These are phyloP conservation scores for Scaptomyza hsui DNA, from an alignment of 1,140 invertebrate genomes.

Conservation along the genomic window DNA sequence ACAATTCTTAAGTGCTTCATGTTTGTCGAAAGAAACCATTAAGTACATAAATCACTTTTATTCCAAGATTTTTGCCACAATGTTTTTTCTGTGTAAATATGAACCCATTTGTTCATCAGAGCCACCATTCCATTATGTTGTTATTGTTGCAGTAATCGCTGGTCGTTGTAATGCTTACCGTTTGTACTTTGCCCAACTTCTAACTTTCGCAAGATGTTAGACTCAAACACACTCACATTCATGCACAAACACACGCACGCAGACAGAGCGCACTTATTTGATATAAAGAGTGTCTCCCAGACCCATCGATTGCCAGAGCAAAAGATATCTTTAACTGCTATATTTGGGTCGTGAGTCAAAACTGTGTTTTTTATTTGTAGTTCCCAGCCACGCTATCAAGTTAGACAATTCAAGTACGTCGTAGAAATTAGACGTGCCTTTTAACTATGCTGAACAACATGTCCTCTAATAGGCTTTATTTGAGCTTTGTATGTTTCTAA, in stretches of 20 bases:
- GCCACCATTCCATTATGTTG: slow-evolving; percentile 35
- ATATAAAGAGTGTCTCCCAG: slow-evolving; percentile 40
- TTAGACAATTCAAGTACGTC: slow-evolving; percentile 54
- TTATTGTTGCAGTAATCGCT: slow-evolving; percentile 40
- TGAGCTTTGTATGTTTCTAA: slow-evolving; percentile 42
- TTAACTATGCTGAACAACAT: slow-evolving; percentile 27
- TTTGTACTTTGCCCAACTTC: slow-evolving; percentile 58
- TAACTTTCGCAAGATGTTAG: slow-evolving; percentile 68
- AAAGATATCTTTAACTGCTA: slow-evolving; percentile 62
- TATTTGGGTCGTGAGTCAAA: slow-evolving; percentile 50
- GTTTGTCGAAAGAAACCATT: slow-evolving; percentile 8
- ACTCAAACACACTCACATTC: slow-evolving; percentile 36
- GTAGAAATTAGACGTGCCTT: slow-evolving; percentile 46
- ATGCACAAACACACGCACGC: not conserved
- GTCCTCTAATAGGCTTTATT: slow-evolving; percentile 41
- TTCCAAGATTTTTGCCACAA: slow-evolving; percentile 19
- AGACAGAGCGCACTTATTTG: slow-evolving; percentile 17
- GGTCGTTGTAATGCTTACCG: slow-evolving; percentile 3
- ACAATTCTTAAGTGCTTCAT: slow-evolving; percentile 29
- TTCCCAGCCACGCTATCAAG: slow-evolving; percentile 39
- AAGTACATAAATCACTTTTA: slow-evolving; percentile 16
- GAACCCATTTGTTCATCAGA: slow-evolving; percentile 39
- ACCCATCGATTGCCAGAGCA: slow-evolving; percentile 8
- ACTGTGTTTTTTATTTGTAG: slow-evolving; percentile 35
- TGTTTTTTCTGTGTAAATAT: slow-evolving; percentile 51